A percentile compares a stretch with the other conserved stretches of the same genome.
Evolutionary conservation across 2,797 vertebrate species (phyloP).

Genomic region (Pyrocephalus nanus): DNA sequence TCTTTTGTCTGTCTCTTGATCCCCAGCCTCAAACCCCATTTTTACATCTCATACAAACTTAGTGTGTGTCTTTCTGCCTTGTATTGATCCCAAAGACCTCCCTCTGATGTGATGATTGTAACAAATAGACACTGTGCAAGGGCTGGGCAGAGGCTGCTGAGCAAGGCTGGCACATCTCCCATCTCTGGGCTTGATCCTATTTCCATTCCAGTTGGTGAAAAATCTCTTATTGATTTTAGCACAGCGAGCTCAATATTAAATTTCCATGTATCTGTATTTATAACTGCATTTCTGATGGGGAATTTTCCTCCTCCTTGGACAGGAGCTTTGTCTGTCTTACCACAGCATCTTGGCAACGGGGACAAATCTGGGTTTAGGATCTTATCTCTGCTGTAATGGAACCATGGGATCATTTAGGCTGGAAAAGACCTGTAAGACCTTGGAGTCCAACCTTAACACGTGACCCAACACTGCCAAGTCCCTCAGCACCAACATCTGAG

Average conservation of each 20-base stretch:
- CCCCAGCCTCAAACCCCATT: not conserved
- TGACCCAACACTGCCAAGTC: not conserved
- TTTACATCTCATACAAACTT: not conserved
- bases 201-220: not conserved
- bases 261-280: constrained; percentile 30
- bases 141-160: not conserved
- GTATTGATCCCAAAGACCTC: constrained; percentile 35
- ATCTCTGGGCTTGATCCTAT: not conserved
- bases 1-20: not conserved
- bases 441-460: not conserved
- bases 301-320: not conserved
- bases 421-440: not conserved
- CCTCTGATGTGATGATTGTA: constrained; percentile 13
- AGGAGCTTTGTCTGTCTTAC: not conserved
- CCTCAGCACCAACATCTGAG: not conserved
- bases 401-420: not conserved
- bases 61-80: not conserved
- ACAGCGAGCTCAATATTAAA: constrained; percentile 32
- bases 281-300: not conserved
- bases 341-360: not conserved
- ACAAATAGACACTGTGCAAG: constrained; percentile 9
- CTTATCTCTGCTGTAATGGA: not conserved
- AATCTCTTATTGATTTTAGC: constrained; percentile 26
- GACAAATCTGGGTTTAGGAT: not conserved
- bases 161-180: not conserved